These are phyloP conservation scores for Macroramphosus scolopax DNA, from an alignment of 2,797 vertebrate species.

Conservation along the genomic window DNA sequence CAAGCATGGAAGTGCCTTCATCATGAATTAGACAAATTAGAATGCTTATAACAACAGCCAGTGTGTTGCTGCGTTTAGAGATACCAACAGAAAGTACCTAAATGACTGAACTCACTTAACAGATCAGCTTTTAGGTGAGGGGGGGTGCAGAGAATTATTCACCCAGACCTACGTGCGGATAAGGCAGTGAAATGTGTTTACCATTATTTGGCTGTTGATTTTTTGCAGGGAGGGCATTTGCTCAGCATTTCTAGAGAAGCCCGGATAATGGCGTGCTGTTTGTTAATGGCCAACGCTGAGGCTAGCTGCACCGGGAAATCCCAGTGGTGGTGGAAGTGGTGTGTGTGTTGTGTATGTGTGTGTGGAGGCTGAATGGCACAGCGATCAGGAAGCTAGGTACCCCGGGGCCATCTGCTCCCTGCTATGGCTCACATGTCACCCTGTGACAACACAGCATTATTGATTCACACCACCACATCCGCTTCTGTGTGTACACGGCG, in stretches of 20 bases:
- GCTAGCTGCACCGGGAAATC: conserved; percentile 67
- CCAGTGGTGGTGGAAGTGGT: conserved; percentile 50
- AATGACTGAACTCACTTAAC: too few species aligned
- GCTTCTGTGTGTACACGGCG: conserved; percentile 64
- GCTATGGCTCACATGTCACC: conserved; percentile 76
- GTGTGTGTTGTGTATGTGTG: conserved; percentile 31
- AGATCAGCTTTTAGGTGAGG: too few species aligned
- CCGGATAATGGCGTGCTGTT: conserved; percentile 67
- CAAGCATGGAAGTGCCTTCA: too few species aligned
- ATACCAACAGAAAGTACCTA: too few species aligned
- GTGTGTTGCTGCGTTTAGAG: too few species aligned
- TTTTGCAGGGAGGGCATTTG: conserved; percentile 43
- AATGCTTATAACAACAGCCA: too few species aligned
- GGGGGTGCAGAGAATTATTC: too few species aligned
- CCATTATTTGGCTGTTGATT: conserved; percentile 57
- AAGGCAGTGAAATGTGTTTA: conserved; percentile 57
- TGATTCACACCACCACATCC: conserved; percentile 79
- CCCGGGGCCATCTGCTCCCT: conserved; percentile 74
- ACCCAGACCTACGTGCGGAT: conserved; percentile 25
- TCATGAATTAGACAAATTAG: too few species aligned
- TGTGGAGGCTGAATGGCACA: conserved; percentile 51
- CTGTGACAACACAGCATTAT: conserved; percentile 79
- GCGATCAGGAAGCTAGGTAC: conserved; percentile 75
- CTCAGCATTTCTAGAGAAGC: conserved; percentile 59
- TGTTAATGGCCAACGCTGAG: conserved; percentile 70